Percentiles rank a stretch among this genome's conserved stretches.
Conservation (phyloP, 2,113 vertebrate genomes). For the Ptychochromis oligacanthus region DNA sequence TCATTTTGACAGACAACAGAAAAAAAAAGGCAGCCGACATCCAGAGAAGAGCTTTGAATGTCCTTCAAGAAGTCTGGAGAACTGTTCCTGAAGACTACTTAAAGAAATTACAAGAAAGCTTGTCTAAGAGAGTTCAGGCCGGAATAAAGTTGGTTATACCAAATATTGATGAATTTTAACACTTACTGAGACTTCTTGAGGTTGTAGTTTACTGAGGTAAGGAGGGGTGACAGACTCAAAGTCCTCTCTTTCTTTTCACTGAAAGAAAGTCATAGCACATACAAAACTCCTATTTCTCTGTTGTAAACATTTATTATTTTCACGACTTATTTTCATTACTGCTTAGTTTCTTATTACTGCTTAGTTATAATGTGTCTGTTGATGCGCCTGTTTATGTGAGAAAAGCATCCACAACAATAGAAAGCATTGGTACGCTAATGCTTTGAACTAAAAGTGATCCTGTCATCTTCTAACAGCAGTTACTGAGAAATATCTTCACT, state of each 20-base stretch:
- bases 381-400: neutral
- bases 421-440: neutral
- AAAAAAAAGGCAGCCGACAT: no score
- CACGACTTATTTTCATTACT: accelerated
- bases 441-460: neutral
- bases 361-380: neutral
- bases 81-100: no score
- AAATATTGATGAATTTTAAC: no score
- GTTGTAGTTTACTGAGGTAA: no score
- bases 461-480: neutral
- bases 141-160: no score
- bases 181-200: neutral
- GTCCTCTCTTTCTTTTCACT: no score
- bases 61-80: no score
- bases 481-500: neutral
- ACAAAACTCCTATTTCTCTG: neutral
- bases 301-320: neutral
- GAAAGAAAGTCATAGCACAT: neutral
- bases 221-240: no score
- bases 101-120: no score
- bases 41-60: no score
- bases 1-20: no score
- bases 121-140: no score
- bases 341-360: neutral
- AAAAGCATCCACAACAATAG: neutral